phyloP scores from a whole-genome alignment of 1,140 invertebrate genomes.

The Stegodyphus mimosarum region DNA sequence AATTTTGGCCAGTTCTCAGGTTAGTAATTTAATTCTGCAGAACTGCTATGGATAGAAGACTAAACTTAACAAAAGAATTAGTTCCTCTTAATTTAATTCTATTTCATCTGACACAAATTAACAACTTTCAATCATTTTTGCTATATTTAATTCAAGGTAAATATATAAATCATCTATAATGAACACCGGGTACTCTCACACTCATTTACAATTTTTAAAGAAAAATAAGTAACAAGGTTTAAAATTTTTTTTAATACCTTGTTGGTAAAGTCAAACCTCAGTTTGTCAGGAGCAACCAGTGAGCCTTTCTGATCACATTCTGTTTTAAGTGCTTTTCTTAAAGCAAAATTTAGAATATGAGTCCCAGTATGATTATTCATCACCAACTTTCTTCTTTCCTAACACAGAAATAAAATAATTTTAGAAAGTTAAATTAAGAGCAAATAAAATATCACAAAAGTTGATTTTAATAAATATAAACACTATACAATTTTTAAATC shows the following conservation, averaged over 20 bases:
- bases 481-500: not conserved
- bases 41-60: too few relatives aligned
- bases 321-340: conserved; percentile 87
- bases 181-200: too few relatives aligned
- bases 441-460: not conserved
- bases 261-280: conserved; percentile 97
- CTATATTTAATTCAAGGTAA: too few relatives aligned
- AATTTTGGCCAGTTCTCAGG: too few relatives aligned
- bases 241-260: conserved; percentile 73
- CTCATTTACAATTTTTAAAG: too few relatives aligned
- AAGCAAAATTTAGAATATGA: conserved; percentile 94
- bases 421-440: not conserved
- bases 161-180: too few relatives aligned
- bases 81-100: too few relatives aligned
- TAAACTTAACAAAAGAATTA: too few relatives aligned
- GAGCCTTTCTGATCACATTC: conserved; percentile 98
- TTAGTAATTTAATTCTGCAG: too few relatives aligned
- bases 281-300: conserved; percentile 95
- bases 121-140: too few relatives aligned
- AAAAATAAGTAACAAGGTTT: too few relatives aligned
- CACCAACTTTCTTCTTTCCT: conserved; percentile 81
- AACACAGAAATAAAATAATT: not conserved
- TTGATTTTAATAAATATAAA: not conserved
- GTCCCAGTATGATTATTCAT: conserved; percentile 99
- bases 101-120: too few relatives aligned